Base-by-base conservation (phyloP, 2,888 invertebrate species). In the Catocala sponsa region DNA sequence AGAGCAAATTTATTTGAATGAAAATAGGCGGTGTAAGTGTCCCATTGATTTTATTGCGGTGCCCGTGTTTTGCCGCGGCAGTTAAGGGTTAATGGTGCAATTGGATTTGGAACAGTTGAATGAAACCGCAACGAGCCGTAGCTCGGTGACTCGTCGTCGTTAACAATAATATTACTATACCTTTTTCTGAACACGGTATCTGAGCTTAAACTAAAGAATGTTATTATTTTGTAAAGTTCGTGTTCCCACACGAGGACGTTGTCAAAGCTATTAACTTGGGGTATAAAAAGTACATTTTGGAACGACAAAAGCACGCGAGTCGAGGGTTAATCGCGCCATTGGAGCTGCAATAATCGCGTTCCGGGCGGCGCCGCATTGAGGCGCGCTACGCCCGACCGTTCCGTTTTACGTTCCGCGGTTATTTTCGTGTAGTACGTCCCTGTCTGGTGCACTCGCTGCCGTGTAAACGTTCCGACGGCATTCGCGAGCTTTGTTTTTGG, bases 331-430 rank as follows among this genome's bases (percentile, higher is more conserved):
- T 88, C 83, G 87, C 75, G 79, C 84, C 85, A 86, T 87, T 84
- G 85, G 80, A 83, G 82, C 84, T 82, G 88, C 85, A 87, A 83
- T 91, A 90, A 89, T 89, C 86, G 86, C 81, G 82, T 85, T 86
- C 76, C 78, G 78, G 72, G 77, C 74, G 70, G 72, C 70, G 74
- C 70, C 59, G 74, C 65, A 65, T 65, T 65, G 65, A 59, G 68
- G 62, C 66, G 62, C 63, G 65, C 64, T 67, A 75, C 55, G 64
- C 70, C 55, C 61, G 59, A 70, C 74, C 83, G 79, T 83, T 83
- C 74, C 78, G 79, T 83, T 85, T 84, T 80, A 81, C 82, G 81
- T 79, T 74, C 74, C 71, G 83, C 80, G 84, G 81, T 84, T 89
- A 87, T 87, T 88, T 85, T 82, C 79, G 82, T 84, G 81, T 82